Base-by-base conservation (phyloP, 1,140 invertebrate genomes). In the Sminthurinus signatus region DNA sequence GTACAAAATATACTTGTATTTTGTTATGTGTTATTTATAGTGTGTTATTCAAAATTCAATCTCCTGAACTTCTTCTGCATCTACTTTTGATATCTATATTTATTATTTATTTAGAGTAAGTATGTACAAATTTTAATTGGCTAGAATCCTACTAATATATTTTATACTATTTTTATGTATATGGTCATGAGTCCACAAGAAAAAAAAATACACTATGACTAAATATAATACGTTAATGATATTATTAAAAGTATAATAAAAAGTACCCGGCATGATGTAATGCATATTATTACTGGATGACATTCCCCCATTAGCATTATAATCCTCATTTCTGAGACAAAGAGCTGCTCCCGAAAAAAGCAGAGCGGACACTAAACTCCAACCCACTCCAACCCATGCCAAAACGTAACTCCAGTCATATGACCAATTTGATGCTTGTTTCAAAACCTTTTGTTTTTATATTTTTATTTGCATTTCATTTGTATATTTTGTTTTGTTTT, bases 381-480 rank as follows among this genome's bases (percentile, higher is more conserved):
- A 87, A 73, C 86, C 89, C 73, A 94, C 89, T 77, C 91, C 91
- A 79, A 91, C 89, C 92, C 91, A 95, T 78, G 90, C 90, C 72
- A 94, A 84, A 81, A 93, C 89, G 82, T 94, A 95, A 71, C 91
- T 93, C 91, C 91, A 95, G 79, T 93, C 91, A 81, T 93, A 94
- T 79, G 85, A 86, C 75, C 89, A 84, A 79, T 87, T 84, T 67
- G 88, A 86, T 77, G 88, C 87, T 76, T 91, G 86, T 78, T 86
- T 87, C 74, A 94, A 84, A 74, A 91, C 86, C 90, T 95, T 81
- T 70, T 74, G 5, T 36, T 8, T 8, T 36, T 36, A n/a, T n/a
- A n/a, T n/a, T n/a, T n/a, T n/a, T n/a, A n/a, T n/a, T n/a, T n/a
- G n/a, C n/a, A n/a, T n/a, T n/a, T n/a, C n/a, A n/a, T n/a, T n/a